A percentile compares a stretch with the other conserved stretches of the same genome.
phyloP scores from a whole-genome alignment of 2,113 vertebrate genomes.

The Cinclus cinclus region DNA sequence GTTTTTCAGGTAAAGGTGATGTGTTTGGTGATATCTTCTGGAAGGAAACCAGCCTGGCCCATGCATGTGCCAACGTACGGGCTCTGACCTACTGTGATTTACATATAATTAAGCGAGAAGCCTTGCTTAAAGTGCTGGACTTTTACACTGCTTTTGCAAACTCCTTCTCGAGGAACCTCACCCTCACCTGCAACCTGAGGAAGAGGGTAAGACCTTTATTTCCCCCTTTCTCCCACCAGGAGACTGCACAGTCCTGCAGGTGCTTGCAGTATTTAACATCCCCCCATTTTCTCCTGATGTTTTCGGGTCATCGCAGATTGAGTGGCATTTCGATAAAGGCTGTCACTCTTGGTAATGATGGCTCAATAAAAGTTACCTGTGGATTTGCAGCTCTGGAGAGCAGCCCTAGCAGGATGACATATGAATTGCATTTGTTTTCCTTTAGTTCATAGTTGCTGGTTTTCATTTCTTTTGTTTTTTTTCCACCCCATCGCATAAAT shows the following conservation, averaged over 20 bases:
- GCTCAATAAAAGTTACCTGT: not conserved
- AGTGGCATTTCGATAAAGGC: not conserved
- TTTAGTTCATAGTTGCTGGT: not conserved
- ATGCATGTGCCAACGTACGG: slow-evolving; percentile 91
- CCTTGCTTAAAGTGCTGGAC: slow-evolving; percentile 93
- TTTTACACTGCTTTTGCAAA: slow-evolving; percentile 96
- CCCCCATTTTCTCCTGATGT: not conserved
- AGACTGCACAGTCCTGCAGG: not conserved
- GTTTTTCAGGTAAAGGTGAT: slow-evolving; percentile 90
- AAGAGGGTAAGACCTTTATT: slow-evolving; percentile 82
- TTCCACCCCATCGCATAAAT: not conserved
- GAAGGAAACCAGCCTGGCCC: slow-evolving; percentile 93
- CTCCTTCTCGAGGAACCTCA: slow-evolving; percentile 95
- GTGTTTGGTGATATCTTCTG: slow-evolving; percentile 98
- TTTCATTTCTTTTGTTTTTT: not conserved
- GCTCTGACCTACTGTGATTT: slow-evolving; percentile 96
- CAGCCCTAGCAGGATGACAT: not conserved
- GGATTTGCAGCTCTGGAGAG: slow-evolving; percentile 2
- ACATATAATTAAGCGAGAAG: slow-evolving; percentile 93
- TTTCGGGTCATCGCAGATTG: slow-evolving; percentile 8
- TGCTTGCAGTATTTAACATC: not conserved
- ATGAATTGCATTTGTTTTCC: not conserved
- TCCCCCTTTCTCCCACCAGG: not conserved
- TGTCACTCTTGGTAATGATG: not conserved
- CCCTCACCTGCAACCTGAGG: slow-evolving; percentile 94